A percentile compares a stretch with the other conserved stretches of the same genome.
These are phyloP conservation scores for Gallinago undulata DNA, from an alignment of 2,113 vertebrate species.

Conservation along the genomic window DNA sequence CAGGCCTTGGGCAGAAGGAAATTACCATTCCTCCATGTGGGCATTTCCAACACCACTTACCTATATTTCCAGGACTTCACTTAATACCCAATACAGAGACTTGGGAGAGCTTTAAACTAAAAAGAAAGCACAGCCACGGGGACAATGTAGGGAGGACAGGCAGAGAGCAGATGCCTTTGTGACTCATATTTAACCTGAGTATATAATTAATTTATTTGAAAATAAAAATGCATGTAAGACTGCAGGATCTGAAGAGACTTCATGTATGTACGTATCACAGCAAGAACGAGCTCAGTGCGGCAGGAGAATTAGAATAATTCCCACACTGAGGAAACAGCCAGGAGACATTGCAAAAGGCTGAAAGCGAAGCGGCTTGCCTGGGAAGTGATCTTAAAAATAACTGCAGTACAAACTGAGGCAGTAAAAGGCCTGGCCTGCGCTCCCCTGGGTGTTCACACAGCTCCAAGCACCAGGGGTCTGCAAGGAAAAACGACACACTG, in stretches of 20 bases:
- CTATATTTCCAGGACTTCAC: background rate
- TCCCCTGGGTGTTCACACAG: background rate
- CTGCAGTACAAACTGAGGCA: background rate
- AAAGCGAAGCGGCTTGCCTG: background rate
- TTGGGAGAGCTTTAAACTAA: background rate
- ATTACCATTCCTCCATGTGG: background rate
- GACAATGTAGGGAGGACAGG: background rate
- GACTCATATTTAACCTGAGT: constrained; percentile 18
- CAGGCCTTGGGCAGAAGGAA: background rate
- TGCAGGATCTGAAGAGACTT: background rate
- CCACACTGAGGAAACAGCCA: constrained; percentile 17
- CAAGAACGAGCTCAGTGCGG: background rate
- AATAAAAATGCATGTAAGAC: constrained; percentile 7
- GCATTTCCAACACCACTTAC: background rate
- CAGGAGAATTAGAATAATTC: constrained; percentile 18
- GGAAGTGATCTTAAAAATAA: constrained; percentile 18
- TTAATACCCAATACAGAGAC: background rate
- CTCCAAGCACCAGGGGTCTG: background rate
- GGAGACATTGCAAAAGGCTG: background rate
- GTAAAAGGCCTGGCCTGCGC: background rate
- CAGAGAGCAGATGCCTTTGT: background rate
- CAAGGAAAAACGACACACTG: background rate
- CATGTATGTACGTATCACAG: background rate
- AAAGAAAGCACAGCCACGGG: background rate
- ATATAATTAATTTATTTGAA: constrained; percentile 47